Evolutionary conservation across 92 coral and sea anemone species (phyloP).

Genomic region (Bergia sp.): DNA sequence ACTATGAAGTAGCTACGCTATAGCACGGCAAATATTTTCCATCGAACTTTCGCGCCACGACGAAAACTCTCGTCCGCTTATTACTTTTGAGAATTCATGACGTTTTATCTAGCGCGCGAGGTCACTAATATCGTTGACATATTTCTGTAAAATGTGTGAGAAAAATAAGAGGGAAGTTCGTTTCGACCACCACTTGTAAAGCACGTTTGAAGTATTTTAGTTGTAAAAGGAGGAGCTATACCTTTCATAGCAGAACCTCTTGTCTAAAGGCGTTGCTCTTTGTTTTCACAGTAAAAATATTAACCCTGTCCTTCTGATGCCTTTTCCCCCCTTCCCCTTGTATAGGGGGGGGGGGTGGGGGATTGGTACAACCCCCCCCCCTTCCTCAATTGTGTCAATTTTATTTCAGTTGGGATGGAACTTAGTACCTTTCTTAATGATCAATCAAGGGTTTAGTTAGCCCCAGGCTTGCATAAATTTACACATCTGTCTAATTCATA

Average conservation of each 20-base stretch:
- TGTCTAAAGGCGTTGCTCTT: constrained; percentile 22
- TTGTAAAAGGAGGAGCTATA: constrained; percentile 27
- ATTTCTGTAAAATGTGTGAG: too few species aligned
- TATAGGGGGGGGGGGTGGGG: constrained; percentile 17
- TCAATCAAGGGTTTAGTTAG: constrained; percentile 24
- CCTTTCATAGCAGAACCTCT: constrained; percentile 26
- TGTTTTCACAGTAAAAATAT: constrained; percentile 25
- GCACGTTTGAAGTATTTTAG: constrained; percentile 16
- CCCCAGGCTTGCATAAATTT: too few species aligned
- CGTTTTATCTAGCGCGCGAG: too few species aligned
- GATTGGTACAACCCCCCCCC: constrained; percentile 28
- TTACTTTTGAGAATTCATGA: too few species aligned
- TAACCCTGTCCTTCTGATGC: constrained; percentile 29
- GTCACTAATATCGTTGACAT: too few species aligned
- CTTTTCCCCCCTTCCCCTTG: constrained; percentile 12
- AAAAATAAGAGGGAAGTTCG: too few species aligned
- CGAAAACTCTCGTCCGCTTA: too few species aligned
- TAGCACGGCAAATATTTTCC: too few species aligned
- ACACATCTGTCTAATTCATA: too few species aligned
- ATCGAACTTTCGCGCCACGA: too few species aligned
- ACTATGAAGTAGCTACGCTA: too few species aligned
- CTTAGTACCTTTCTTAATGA: constrained; percentile 21
- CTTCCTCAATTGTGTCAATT: constrained; percentile 23
- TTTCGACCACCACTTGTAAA: too few species aligned
- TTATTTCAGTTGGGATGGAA: constrained; percentile 25